Conservation (phyloP, 2,113 vertebrate species). For the Lophochroa leadbeateri region DNA sequence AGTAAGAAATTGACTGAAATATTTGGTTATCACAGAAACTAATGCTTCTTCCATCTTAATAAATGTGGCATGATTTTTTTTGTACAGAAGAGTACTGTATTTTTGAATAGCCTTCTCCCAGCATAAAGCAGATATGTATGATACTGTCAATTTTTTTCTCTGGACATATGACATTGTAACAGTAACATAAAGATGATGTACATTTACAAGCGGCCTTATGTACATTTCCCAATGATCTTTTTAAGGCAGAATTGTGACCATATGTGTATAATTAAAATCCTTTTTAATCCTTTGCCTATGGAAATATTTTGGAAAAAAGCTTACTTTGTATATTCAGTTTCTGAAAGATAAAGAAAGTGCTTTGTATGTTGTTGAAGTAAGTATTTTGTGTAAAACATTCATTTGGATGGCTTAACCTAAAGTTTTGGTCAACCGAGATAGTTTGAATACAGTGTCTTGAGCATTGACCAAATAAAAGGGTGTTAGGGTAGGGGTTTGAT, state of each 20-base stretch:
- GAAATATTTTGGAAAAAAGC: constrained; percentile 85
- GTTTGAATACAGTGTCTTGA: constrained; percentile 49
- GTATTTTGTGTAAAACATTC: constrained; percentile 80
- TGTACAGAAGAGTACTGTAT: constrained; percentile 99
- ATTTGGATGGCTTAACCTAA: constrained; percentile 65
- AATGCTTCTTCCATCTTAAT: constrained; percentile 87
- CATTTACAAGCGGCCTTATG: constrained; percentile 99
- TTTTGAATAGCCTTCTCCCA: constrained; percentile 95
- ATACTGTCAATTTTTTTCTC: constrained; percentile 98
- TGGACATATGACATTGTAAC: constrained; percentile 98
- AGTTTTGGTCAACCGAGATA: constrained; percentile 52
- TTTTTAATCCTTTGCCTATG: constrained; percentile 97
- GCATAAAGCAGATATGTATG: constrained; percentile 96
- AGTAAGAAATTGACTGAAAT: constrained; percentile 81
- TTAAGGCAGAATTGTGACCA: constrained; percentile 99
- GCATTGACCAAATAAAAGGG: constrained; percentile 38
- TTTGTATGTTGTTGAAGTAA: constrained; percentile 84
- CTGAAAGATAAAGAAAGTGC: constrained; percentile 84
- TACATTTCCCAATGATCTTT: constrained; percentile 98
- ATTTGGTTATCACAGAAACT: constrained; percentile 83
- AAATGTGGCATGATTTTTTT: constrained; percentile 88
- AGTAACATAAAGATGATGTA: constrained; percentile 96
- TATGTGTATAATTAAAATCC: constrained; percentile 99
- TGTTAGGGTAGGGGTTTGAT: constrained; percentile 59
- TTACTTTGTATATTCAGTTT: constrained; percentile 86